Evolutionary conservation across 2,888 invertebrate species (phyloP), one percentile per base, ranked within the genome.

Genomic region (Conus canariensis): DNA sequence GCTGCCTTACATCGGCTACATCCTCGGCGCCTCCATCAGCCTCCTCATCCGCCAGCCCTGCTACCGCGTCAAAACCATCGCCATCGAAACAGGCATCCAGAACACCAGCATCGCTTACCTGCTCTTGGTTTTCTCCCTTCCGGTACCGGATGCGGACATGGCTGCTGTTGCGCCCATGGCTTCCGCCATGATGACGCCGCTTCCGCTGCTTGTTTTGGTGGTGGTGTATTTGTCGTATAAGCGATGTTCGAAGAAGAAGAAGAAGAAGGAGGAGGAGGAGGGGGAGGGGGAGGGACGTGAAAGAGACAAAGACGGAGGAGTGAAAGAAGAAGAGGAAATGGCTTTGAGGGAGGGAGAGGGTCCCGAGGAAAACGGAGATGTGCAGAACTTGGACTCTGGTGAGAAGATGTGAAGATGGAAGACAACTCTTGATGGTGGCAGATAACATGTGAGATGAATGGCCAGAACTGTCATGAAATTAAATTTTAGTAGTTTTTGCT

Each of bases 91-190:
- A 0, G 96, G 99, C 88, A 97, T 99, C 89, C 99, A 99, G 96
- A 99, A 99, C 96, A 98, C 99, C 0, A 99, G 98, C 83, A 97
- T 99, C 92, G 97, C 99, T 0, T 99, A 99, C 94, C 98, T 99
- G 96, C 97, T 99, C 93, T 96, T 99, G 89, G 97, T 98, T 90
- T 97, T 98, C 95, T 97, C 98, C 7, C 97, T 99, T 90, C 97
- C 97, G 0, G 98, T 98, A 94, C 99, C 99, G 0, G 98, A 98
- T 92, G 98, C 98, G 0, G 99, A 99, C 96, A 97, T 99, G 85
- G 98, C 99, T 7, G 98, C 98, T 0, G 94, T 95, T 10, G 94
- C 94, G 3, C 95, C 96, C 5, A 93, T 95, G 19, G 94, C 95
- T 25, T 5, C 98, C 45, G 99, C 99, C 30, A 97, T 98, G 85